These are phyloP conservation scores for Rhorus exstirpatorius DNA, from an alignment of 2,888 invertebrate genomes.

Conservation along the genomic window DNA sequence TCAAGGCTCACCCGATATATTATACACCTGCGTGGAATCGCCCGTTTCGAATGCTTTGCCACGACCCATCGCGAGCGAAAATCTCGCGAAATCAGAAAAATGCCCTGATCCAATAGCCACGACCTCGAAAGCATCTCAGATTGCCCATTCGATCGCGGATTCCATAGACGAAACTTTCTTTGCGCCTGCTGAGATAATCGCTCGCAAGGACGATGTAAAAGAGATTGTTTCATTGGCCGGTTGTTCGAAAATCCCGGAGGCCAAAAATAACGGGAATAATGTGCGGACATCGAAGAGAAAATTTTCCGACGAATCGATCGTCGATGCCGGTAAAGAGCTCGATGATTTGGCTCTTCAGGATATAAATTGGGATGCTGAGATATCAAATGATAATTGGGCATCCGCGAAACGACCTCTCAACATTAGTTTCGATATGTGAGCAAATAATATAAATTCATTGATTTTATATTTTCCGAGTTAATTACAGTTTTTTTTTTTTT, in stretches of 20 bases:
- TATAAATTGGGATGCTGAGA: slow-evolving; percentile 65
- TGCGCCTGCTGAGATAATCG: slow-evolving; percentile 68
- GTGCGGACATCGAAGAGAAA: slow-evolving; percentile 35
- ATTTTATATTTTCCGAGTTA: background rate
- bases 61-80: background rate
- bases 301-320: background rate
- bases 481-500: too few relatives aligned
- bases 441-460: slow-evolving; percentile 22
- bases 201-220: background rate
- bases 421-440: slow-evolving; percentile 74
- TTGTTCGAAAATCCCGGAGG: slow-evolving; percentile 2
- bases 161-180: slow-evolving; percentile 77
- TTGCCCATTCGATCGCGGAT: background rate
- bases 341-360: slow-evolving; percentile 58
- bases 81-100: background rate
- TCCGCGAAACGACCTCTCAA: slow-evolving; percentile 67
- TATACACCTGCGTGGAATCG: slow-evolving; percentile 42
- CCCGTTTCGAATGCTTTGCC: background rate
- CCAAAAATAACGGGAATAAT: background rate
- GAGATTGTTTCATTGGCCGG: background rate
- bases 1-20: slow-evolving; percentile 19
- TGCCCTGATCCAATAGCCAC: background rate
- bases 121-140: slow-evolving; percentile 21
- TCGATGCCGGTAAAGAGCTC: slow-evolving; percentile 22
- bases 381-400: slow-evolving; percentile 56